Base-by-base conservation (phyloP, 2,113 vertebrate genomes). In the Rallus limicola region DNA sequence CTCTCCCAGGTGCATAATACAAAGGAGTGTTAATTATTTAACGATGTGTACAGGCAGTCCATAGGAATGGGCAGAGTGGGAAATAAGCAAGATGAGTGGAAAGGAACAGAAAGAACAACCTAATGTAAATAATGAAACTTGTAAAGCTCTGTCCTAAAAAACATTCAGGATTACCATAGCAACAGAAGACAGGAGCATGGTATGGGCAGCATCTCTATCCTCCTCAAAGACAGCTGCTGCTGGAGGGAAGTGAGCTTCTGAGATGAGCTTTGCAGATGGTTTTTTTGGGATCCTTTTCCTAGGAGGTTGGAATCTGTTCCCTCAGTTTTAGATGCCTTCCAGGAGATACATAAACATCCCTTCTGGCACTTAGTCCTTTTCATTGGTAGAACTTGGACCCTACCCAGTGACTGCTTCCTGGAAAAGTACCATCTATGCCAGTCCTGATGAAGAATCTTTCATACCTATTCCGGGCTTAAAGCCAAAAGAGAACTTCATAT, bases 1-100 rank as follows among this genome's bases (percentile, higher is more conserved):
- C 8, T 72, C 19, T 91, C 95, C 77, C 81, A 77, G 62, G 67
- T 95, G 91, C 3, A 12, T 82, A 87, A 92, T 70, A 89, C 77
- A 95, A 77, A 82, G 33, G 46, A 40, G 31, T 63, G 34, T 91
- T 95, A 96, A 94, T 95, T 91, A 94, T 92, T 95, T 89, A 94
- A 89, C 2, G 5, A 80, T 52, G 74, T 87, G 77, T 60, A 77
- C 55, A 80, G 62, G 67, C 58, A 72, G 40, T 79, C 58, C 29
- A 21, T 15, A 36, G 91, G 48, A 95, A 92, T 53, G 21, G 24
- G 40, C 11, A 89, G 62, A 92, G 59, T 85, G 33, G 78, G 74
- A 94, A 95, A 95, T 91, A 80, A 85, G 13, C 28, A 82, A 77
- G 78, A 87, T 0, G 5, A 89, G 50, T 71, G 56, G 28, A 89